Conservation (phyloP, 2,888 invertebrate species). For the Sphaerophoria taeniata region DNA sequence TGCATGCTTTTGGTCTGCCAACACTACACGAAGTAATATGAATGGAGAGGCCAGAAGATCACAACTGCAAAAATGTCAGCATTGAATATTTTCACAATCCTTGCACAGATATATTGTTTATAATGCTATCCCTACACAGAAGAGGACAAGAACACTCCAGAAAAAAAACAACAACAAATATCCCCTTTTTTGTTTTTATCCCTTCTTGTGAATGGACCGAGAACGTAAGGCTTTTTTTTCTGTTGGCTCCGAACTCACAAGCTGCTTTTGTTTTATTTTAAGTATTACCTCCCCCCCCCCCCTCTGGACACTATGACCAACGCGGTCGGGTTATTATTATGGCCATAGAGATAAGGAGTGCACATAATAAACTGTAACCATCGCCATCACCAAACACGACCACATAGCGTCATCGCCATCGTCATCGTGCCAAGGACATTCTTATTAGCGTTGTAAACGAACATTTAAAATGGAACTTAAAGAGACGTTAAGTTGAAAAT, state of each 20-base stretch:
- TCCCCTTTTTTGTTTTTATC: constrained; percentile 1
- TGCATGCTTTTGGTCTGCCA: not conserved
- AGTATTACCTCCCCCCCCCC: not conserved
- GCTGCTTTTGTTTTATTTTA: constrained; percentile 42
- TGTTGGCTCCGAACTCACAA: constrained; percentile 52
- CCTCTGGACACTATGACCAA: constrained; percentile 14
- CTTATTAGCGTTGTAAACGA: constrained; percentile 70
- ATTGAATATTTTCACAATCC: constrained; percentile 64
- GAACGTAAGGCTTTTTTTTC: constrained; percentile 24
- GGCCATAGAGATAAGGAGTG: constrained; percentile 66
- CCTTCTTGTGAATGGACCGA: not conserved
- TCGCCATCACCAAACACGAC: no score
- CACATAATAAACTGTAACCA: constrained; percentile 70
- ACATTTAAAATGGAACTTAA: constrained; percentile 72
- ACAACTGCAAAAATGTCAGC: constrained; percentile 47
- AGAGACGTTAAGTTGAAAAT: constrained; percentile 55
- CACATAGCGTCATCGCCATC: no score
- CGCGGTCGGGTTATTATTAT: constrained; percentile 45
- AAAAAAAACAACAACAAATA: no score
- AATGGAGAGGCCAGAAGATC: not conserved
- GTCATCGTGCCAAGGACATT: constrained; percentile 71
- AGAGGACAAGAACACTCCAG: not conserved
- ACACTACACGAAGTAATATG: not conserved
- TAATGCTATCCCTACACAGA: constrained; percentile 34
- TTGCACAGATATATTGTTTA: constrained; percentile 58